Base-by-base conservation (phyloP, 1,140 invertebrate species). In the Metopolophium dirhodum region DNA sequence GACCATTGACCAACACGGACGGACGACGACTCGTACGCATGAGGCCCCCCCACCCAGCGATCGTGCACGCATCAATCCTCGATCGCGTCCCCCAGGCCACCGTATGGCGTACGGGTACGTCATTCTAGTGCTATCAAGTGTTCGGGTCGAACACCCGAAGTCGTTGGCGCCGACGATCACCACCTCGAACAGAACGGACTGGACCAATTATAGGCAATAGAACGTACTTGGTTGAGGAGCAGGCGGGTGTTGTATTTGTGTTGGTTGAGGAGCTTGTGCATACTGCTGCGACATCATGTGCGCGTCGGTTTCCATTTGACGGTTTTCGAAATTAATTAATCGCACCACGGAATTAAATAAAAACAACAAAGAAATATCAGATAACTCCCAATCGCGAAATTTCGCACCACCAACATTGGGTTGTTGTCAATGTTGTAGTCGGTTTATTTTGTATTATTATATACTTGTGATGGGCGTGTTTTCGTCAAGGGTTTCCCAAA, bases 201-300 rank as follows among this genome's bases (percentile, higher is more conserved):
- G 3, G 18, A 35, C 41, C 8, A 37, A 77, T 18, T 77, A 18
- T 35, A n/a, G 30, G 61, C n/a, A n/a, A 23, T 77, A 77, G 61
- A 77, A 85, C 91, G 35, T 85, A 93, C 91, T 86, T 93, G 49
- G 82, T 41, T 93, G 91, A 37, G 91, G 91, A n/a, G 91, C 91
- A n/a, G 91, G 82, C 11, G 91, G 91, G 35, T 93, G 91, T 57
- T 93, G 91, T 57, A 93, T 86, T 93, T 86, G 91, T 41, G 77
- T 49, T 37, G 91, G 91, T 22, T 85, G 91, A 57, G 51, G 91
- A 86, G 51, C 91, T 57, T 51, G 91, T 57, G 49, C 89, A 37
- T 93, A 93, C 20, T 93, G 91, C 30, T 93, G 82, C 18, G 89
- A 90, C 91, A 93, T 93, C 91, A 93, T 93, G 37, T 93, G 91